Base-by-base conservation (phyloP, 2,113 vertebrate genomes). In the Parus major region DNA sequence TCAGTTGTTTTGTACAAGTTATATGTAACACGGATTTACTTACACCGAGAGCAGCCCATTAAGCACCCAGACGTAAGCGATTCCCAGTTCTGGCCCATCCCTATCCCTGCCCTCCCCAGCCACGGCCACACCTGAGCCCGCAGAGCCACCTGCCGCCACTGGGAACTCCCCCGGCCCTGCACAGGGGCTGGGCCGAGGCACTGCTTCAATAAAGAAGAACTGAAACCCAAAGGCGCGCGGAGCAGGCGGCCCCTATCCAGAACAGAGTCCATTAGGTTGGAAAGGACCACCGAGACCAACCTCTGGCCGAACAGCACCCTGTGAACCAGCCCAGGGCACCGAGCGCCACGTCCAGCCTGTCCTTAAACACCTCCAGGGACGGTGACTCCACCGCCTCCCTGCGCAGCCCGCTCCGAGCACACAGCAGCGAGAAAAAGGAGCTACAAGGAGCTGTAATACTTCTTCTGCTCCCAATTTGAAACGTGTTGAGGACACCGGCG, bases 301-400 rank as follows among this genome's bases (percentile, higher is more conserved):
- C 47, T 4, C 1, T 0, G 79, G 15, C 14, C 47, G 3, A 55
- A 4, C 41, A 27, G 2, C 33, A 2, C 8, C 22, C 22, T 2
- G 42, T 1, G 15, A 28, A 4, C 12, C 19, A 15, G 69, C 39
- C 24, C 61, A 14, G 0, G 69, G 77, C 53, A 7, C 60, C 0
- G n/a, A 15, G 55, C 1, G 78, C 41, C 61, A 15, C 25, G 9
- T 19, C 70, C 87, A 22, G 70, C 0, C 29, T 1, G 3, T 19
- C 55, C 61, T 9, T 0, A 5, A 35, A 31, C 47, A 27, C 39
- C n/a, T 15, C 47, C 61, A 2, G 47, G 53, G 16, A 18, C 23
- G 6, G n/a, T 1, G 53, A 39, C 29, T 12, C 24, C 61, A 15
- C 13, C 46, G 2, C 28, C 35, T 20, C 46, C 33, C 41, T 0